Conservation (phyloP, 2,888 invertebrate genomes). For the Pheosia gnoma region DNA sequence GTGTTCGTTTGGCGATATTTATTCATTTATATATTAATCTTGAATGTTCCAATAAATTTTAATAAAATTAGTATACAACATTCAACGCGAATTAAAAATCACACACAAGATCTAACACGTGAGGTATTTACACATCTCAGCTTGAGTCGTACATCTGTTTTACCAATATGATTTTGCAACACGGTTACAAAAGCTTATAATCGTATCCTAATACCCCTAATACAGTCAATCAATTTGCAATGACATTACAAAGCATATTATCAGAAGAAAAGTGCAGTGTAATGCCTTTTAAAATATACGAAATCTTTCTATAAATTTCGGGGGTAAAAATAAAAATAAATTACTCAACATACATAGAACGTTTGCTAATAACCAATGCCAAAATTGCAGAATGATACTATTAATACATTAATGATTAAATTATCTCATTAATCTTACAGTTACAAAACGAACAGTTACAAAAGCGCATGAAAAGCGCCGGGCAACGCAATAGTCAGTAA, state of each 20-base stretch:
- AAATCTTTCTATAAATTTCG: no score
- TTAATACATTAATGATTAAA: slow-evolving; percentile 10
- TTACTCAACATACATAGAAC: slow-evolving; percentile 26
- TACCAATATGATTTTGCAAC: slow-evolving; percentile 28
- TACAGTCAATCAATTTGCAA: no score
- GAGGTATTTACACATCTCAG: background rate
- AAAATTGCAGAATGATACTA: background rate
- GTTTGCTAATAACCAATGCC: background rate
- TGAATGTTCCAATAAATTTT: background rate
- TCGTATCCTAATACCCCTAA: slow-evolving; percentile 25
- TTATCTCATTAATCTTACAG: slow-evolving; percentile 14
- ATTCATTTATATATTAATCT: background rate
- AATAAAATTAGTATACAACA: slow-evolving; percentile 4
- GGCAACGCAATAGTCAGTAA: slow-evolving; percentile 4
- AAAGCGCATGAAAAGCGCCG: slow-evolving; percentile 7
- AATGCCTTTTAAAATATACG: no score
- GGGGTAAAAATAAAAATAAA: slow-evolving; percentile 20
- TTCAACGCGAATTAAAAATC: background rate
- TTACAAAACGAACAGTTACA: slow-evolving; percentile 5
- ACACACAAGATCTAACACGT: slow-evolving; percentile 1
- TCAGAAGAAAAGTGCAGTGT: no score
- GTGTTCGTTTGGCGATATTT: no score
- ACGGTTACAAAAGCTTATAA: slow-evolving; percentile 32
- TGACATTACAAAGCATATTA: no score
- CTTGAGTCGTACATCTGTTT: background rate